Evolutionary conservation across 2,797 vertebrate species (phyloP).

Genomic region (Sarcophilus harrisii): DNA sequence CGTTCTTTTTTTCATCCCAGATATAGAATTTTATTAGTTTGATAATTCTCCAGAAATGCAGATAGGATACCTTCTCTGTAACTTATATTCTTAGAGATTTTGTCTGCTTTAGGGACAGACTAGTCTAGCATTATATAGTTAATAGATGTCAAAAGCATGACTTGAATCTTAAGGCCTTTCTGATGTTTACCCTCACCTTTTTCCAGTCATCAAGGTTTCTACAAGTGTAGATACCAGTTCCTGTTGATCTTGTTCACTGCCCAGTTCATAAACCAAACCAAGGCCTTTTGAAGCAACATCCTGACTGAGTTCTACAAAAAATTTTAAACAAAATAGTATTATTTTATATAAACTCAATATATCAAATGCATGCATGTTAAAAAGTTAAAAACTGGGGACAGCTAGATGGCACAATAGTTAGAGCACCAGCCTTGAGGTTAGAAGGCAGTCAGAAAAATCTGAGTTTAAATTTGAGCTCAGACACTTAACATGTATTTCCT

Average conservation of each 20-base stretch:
- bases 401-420: too few relatives aligned
- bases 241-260: conserved; percentile 95
- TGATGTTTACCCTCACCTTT: conserved; percentile 88
- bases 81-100: neutral
- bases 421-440: too few relatives aligned
- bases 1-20: neutral
- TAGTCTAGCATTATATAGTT: neutral
- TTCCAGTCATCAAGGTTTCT: conserved; percentile 99
- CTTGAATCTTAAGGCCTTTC: neutral
- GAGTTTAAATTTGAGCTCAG: too few relatives aligned
- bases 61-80: neutral
- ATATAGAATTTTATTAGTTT: neutral
- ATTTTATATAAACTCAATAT: conserved; percentile 22
- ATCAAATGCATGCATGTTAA: neutral
- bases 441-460: too few relatives aligned
- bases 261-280: conserved; percentile 97
- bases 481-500: too few relatives aligned
- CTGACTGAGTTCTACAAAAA: conserved; percentile 94
- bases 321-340: conserved; percentile 60
- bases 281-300: conserved; percentile 98
- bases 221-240: conserved; percentile 96
- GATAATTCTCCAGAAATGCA: neutral
- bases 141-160: neutral
- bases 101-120: neutral
- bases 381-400: neutral